Base-by-base conservation (phyloP, 2,113 vertebrate genomes). In the Coreoperca whiteheadi region DNA sequence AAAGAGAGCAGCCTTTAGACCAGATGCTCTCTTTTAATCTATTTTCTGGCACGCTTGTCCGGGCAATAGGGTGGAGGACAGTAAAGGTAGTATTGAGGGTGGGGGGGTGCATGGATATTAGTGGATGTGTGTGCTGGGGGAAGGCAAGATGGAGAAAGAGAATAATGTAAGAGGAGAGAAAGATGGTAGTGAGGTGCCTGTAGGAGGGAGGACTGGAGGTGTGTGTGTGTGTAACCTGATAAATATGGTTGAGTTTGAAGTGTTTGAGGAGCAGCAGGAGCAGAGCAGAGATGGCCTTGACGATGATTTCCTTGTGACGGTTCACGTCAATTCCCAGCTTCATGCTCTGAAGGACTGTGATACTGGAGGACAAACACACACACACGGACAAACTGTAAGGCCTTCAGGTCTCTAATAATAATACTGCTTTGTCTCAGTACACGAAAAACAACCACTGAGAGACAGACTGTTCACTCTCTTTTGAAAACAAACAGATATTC, bases 271-370 rank as follows among this genome's bases (percentile, higher is more conserved):
- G 96, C 20, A 99, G 96, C 74, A 99, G 92, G 68, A 99, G 94
- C 64, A 96, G 91, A 2, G 97, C 96, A 0, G 98, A 98, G 88
- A 99, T 97, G 89, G 97, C 97, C 93, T 99, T 99, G 30, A 99
- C 97, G 0, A 99, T 97, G 91, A 99, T 98, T 94, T 99, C 98
- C 81, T 99, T 99, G 94, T 99, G 98, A 0, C 98, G 96, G 94
- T 99, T 99, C 74, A 99, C 98, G 0, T 99, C 98, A 0, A 99
- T 97, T 51, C 98, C 98, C 89, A 99, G 91, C 61, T 98, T 99
- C 98, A 99, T 99, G 94, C 98, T 99, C 94, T 99, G 98, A 4
- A 99, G 96, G 54, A 99, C 97, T 0, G 98, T 99, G 94, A 98
- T 95, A 16, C 98, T 99, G 93, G 25, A 79, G 30, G 1, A 87